A percentile compares a stretch with the other conserved stretches of the same genome.
These are phyloP conservation scores for Linepithema humile DNA, from an alignment of 1,140 invertebrate species.

Conservation along the genomic window DNA sequence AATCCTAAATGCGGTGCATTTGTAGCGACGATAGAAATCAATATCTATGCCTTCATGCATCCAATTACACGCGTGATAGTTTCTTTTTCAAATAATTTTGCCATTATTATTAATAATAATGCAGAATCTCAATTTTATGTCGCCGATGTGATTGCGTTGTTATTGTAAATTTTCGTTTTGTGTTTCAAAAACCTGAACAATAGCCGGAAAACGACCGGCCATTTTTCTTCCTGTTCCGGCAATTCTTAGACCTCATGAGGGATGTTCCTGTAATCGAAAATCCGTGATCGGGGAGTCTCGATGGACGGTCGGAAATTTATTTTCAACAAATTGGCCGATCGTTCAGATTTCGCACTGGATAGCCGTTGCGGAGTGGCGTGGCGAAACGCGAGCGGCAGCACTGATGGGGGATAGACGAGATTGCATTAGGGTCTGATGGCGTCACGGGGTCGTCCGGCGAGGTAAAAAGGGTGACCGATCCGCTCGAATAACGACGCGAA, in stretches of 20 bases:
- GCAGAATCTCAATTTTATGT: not conserved
- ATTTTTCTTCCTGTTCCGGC: conserved; percentile 3
- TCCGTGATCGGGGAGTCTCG: conserved; percentile 44
- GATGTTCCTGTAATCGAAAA: conserved; percentile 31
- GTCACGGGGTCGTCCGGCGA: not conserved
- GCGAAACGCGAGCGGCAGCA: conserved; percentile 12
- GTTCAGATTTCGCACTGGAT: conserved; percentile 57
- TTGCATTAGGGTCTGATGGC: conserved; percentile 54
- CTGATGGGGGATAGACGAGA: conserved; percentile 57
- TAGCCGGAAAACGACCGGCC: not conserved
- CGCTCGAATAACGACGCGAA: conserved; percentile 2
- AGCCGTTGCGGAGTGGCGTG: conserved; percentile 29
- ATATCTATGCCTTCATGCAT: not conserved
- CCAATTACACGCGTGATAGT: not conserved
- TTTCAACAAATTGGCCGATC: conserved; percentile 59
- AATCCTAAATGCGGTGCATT: not conserved
- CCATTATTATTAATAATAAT: not conserved
- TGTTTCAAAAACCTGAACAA: conserved; percentile 5
- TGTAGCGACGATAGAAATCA: not conserved
- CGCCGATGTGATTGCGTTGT: no score
- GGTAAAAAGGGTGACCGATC: conserved; percentile 42
- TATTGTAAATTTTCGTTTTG: conserved; percentile 8
- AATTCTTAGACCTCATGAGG: conserved; percentile 13
- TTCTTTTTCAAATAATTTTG: not conserved
- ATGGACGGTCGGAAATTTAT: conserved; percentile 52